Evolutionary conservation across 2,797 vertebrate species (phyloP).

Genomic region (Crenuchus spilurus): DNA sequence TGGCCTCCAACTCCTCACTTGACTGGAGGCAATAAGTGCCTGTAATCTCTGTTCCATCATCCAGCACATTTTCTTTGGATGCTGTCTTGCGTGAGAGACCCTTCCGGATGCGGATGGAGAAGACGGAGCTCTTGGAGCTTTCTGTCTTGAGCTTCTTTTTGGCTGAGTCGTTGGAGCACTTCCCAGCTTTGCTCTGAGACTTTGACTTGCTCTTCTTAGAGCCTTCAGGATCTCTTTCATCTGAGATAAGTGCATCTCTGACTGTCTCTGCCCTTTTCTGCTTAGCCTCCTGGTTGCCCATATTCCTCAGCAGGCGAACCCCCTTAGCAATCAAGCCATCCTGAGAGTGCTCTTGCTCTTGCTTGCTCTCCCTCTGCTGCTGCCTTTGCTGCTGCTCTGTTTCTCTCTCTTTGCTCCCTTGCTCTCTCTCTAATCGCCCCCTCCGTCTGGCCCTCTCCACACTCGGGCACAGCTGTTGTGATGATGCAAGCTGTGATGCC

Average conservation of each 20-base stretch:
- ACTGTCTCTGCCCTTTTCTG: conserved; percentile 79
- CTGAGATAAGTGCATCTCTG: conserved; percentile 69
- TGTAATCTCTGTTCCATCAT: conserved; percentile 69
- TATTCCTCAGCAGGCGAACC: conserved; percentile 75
- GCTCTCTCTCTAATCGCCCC: conserved; percentile 60
- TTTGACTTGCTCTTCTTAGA: conserved; percentile 82
- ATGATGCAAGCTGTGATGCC: conserved; percentile 69
- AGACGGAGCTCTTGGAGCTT: conserved; percentile 85
- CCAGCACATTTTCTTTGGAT: conserved; percentile 83
- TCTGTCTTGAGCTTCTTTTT: conserved; percentile 88
- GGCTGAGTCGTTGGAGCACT: conserved; percentile 71
- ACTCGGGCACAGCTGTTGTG: conserved; percentile 66
- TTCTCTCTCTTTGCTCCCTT: conserved; percentile 53
- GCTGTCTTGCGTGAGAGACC: conserved; percentile 82
- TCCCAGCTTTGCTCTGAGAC: conserved; percentile 76
- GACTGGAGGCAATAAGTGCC: conserved; percentile 75
- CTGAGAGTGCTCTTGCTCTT: conserved; percentile 72
- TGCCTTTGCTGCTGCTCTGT: conserved; percentile 23
- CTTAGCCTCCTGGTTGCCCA: conserved; percentile 96
- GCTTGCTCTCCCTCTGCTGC: conserved; percentile 45
- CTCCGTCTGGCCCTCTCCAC: conserved; percentile 64
- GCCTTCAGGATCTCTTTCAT: conserved; percentile 77
- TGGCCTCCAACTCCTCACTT: conserved; percentile 71
- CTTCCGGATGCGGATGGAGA: conserved; percentile 92
- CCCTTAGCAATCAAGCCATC: conserved; percentile 82